Base-by-base conservation (phyloP, 2,888 invertebrate species). In the Mythimna ferrago region DNA sequence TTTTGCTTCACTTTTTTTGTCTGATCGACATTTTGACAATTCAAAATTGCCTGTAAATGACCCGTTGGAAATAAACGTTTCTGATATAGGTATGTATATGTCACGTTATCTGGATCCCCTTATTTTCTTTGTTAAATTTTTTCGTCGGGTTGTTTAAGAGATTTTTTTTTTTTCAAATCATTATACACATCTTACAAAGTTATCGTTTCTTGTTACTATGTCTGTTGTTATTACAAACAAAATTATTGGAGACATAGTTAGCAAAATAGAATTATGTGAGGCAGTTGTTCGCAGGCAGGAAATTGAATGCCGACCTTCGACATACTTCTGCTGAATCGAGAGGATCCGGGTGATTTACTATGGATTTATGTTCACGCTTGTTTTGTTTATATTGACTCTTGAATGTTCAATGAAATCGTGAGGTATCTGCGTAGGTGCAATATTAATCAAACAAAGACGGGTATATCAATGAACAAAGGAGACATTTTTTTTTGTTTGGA, bases 261-360 rank as follows among this genome's bases (percentile, higher is more conserved):
- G 48, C 68, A 77, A 70, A 81, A 81, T 69, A 75, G 65, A 84
- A 84, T 81, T 84, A 74, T 77, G 66, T 60, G 66, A 73, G 63
- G 56, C 66, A 74, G 66, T 74, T 83, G 84, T 86, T 86, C 77
- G 61, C 21, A 11, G 66, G 53, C 70, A 69, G 86, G 86, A 86
- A 86, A 83, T 83, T 83, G 84, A 71, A 70, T 60, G 19, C 32
- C 35, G 62, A 66, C 71, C 68, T 73, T 66, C 51, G n/a, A 61
- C 21, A 32, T 80, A 80, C 63, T 62, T 58, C 57, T 61, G 11
- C 65, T 57, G 63, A 61, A 72, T 61, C 26, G 41, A 57, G 66
- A 54, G 61, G 41, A 58, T 16, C 44, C 65, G 68, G n/a, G 58
- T 78, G 72, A 66, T 80, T 67, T 66, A 44, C n/a, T 78, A 53